A percentile compares a stretch with the other conserved stretches of the same genome.
These are phyloP conservation scores for Morone saxatilis DNA, from an alignment of 2,113 vertebrate species.

Conservation along the genomic window DNA sequence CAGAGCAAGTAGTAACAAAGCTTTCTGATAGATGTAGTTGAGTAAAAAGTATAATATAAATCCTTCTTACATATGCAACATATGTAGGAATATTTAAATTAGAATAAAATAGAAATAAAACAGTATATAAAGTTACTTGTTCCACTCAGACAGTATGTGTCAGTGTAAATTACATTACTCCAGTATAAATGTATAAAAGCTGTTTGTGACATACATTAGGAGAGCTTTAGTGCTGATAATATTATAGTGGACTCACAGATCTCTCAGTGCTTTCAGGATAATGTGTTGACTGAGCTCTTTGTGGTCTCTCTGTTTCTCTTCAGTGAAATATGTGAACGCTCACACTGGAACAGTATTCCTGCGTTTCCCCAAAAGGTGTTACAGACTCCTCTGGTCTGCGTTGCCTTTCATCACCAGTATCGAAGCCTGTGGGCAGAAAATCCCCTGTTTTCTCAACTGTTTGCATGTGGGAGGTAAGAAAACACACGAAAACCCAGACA, in stretches of 20 bases:
- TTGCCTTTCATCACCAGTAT: slow-evolving; percentile 91
- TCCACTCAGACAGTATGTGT: no score
- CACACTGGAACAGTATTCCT: slow-evolving; percentile 92
- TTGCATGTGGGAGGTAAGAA: slow-evolving; percentile 92
- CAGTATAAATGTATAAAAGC: neutral
- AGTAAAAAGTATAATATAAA: no score
- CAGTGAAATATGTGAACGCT: slow-evolving; percentile 95
- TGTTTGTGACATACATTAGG: neutral
- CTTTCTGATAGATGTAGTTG: no score
- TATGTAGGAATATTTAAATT: no score
- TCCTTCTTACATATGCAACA: no score
- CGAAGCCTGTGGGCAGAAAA: slow-evolving; percentile 84
- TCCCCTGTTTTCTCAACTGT: slow-evolving; percentile 89
- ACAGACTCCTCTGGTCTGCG: slow-evolving; percentile 91
- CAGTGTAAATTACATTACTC: no score
- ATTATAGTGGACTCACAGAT: neutral
- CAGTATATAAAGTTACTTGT: no score
- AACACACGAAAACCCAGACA: neutral
- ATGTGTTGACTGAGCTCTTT: neutral
- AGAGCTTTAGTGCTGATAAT: neutral
- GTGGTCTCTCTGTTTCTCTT: neutral
- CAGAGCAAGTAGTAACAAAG: no score
- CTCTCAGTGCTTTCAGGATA: neutral
- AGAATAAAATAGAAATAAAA: no score
- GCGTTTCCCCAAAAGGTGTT: slow-evolving; percentile 89